Evolutionary conservation across 2,888 invertebrate species (phyloP).

Genomic region (Calliphora vomitoria): DNA sequence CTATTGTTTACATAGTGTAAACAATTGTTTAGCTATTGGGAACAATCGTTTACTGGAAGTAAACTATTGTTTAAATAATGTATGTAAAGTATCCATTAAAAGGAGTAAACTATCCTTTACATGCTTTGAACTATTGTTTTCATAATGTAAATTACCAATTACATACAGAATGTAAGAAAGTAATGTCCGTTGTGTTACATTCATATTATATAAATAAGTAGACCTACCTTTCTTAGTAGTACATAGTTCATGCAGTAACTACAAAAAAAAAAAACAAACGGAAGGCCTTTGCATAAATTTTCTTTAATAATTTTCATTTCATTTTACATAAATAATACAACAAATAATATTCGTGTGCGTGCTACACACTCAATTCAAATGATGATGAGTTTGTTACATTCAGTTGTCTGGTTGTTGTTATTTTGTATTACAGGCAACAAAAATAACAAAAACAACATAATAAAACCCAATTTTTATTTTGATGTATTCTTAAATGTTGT

Average conservation of each 20-base stretch:
- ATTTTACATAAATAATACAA: slow-evolving; percentile 43
- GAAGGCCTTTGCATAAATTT: slow-evolving; percentile 64
- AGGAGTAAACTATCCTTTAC: no score
- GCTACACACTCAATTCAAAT: slow-evolving; percentile 49
- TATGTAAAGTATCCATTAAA: no score
- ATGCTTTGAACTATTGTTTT: no score
- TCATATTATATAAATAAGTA: not conserved
- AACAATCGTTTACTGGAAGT: no score
- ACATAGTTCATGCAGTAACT: not conserved
- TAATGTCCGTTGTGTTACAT: not conserved
- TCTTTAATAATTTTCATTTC: slow-evolving; percentile 65
- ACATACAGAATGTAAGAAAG: no score
- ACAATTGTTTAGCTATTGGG: no score
- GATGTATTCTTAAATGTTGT: slow-evolving; percentile 44
- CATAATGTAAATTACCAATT: no score
- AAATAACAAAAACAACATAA: slow-evolving; percentile 17
- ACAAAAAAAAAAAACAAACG: slow-evolving; percentile 26
- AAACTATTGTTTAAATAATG: no score
- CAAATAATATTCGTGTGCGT: slow-evolving; percentile 41
- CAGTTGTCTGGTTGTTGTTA: slow-evolving; percentile 21
- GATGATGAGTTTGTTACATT: slow-evolving; percentile 59
- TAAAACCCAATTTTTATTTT: slow-evolving; percentile 51
- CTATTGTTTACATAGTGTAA: no score
- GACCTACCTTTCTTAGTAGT: not conserved
- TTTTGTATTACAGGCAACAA: slow-evolving; percentile 20